Evolutionary conservation across 2,113 vertebrate species (phyloP), one percentile per base, ranked within the genome.

Genomic region (Variabilichromis moorii): DNA sequence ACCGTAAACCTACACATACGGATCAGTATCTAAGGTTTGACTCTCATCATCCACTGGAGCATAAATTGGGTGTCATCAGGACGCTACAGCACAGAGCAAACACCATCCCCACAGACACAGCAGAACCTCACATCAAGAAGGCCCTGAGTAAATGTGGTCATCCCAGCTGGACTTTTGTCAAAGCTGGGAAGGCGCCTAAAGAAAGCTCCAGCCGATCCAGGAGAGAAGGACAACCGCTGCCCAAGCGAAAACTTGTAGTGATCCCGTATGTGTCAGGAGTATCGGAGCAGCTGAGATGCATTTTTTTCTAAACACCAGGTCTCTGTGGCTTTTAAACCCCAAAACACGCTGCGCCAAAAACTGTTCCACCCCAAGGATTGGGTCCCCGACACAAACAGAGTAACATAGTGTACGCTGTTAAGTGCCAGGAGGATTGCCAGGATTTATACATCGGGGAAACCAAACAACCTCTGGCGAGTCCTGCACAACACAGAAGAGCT

Each of bases 61-160:
- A 21, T 0, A 53, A 53, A 21, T 0, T 53, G 0, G n/a, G n/a
- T 3, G n/a, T 54, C 1, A 54, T 54, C 1, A 54, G 51, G n/a
- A 54, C n/a, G 3, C 51, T 53, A 53, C 5, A 21, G 0, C 19
- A 51, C 9, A 54, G 51, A 54, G n/a, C 10, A 0, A 24, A 55
- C 53, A 55, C 53, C 53, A 13, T 53, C 51, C 51, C 9, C 51
- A 53, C 51, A 0, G 19, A 53, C 51, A 0, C 51, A 54, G 53
- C 3, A 21, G 51, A 54, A 54, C n/a, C 2, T 1, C 51, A 24
- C 0, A 55, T 13, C 21, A 26, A 55, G 11, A 8, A 55, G 53
- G 3, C 11, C 21, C 53, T 1, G 53, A 55, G 21, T 24, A 4
- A 55, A 55, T 55, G 11, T 55, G 11, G 53, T 24, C 0, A 24